Evolutionary conservation across 2,888 invertebrate genomes (phyloP), one percentile per base, ranked within the genome.

Genomic region (Notodonta dromedarius): DNA sequence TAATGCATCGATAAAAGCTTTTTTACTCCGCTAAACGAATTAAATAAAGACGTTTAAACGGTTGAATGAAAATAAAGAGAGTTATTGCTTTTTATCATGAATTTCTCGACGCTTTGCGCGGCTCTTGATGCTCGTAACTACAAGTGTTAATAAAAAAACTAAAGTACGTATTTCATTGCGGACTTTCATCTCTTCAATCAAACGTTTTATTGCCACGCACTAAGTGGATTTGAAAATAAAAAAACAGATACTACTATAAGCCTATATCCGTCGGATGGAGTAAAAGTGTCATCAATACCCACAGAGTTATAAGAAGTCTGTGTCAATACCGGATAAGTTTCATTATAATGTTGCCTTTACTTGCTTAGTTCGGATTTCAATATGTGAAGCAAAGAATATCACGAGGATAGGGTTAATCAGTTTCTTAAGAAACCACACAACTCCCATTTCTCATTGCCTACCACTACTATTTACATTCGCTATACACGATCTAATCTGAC

Each of bases 1-100:
- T 52, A 35, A 52, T 52, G 32, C 52, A 52, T 9, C 52, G 32
- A 52, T 32, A 32, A 52, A 52, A 52, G 32, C 11, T 9, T 32
- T 52, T 52, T 52, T 52, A 52, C 24, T 32, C 24, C 52, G 32
- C 5, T 40, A 40, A 55, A 5, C 42, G 52, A 32, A 52, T 52
- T 32, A 52, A 52, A 52, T 52, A 52, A 51, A 51, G 51, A 52
- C 32, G 56, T 56, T 11, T 44, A 56, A 42, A 56, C 44, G 35
- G 12, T 40, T 58, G n/a, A 48, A 58, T 55, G 46, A 7, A 52
- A 54, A 51, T 61, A 52, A 32, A 52, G 32, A 32, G 52, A 32
- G 52, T 52, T 44, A 51, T 48, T 58, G 13, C 50, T 13, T 52
- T 55, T 51, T n/a, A n/a, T 14, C 52, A 39, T 50, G n/a, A 58